phyloP scores from a whole-genome alignment of 2,113 vertebrate species.

The Cyphomyrus discorhynchus region DNA sequence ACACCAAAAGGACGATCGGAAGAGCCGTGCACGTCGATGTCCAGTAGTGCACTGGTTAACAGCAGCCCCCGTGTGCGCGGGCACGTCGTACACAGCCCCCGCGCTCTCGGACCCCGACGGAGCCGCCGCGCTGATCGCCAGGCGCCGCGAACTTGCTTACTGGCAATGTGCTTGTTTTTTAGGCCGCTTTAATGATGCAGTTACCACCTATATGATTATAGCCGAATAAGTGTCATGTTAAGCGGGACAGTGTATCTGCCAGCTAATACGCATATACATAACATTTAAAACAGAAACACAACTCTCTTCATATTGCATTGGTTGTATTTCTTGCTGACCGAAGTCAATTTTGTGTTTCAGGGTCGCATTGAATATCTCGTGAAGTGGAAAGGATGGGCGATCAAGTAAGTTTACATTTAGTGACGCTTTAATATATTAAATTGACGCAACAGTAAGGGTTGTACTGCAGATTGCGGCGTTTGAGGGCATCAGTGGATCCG shows the following conservation, averaged over 20 bases:
- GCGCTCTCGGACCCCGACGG: background rate
- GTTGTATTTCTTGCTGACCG: background rate
- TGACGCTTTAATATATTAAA: background rate
- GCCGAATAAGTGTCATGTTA: background rate
- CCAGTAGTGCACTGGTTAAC: background rate
- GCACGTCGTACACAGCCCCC: background rate
- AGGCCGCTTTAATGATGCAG: background rate
- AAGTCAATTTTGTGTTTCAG: conserved; percentile 47
- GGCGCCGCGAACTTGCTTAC: background rate
- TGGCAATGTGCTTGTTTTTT: background rate
- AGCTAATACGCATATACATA: background rate
- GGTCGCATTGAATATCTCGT: conserved; percentile 86
- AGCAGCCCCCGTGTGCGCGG: background rate
- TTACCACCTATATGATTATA: background rate
- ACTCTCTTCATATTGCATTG: background rate
- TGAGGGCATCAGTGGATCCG: background rate
- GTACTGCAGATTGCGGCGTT: background rate
- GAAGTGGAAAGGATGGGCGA: conserved; percentile 97
- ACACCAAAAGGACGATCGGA: background rate
- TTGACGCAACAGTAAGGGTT: background rate
- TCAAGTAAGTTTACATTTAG: conserved; percentile 73
- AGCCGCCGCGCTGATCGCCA: background rate
- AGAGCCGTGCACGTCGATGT: background rate
- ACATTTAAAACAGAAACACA: background rate
- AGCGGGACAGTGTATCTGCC: background rate